These are phyloP conservation scores for Octopus sinensis DNA, from an alignment of 1,140 invertebrate species.

Conservation along the genomic window DNA sequence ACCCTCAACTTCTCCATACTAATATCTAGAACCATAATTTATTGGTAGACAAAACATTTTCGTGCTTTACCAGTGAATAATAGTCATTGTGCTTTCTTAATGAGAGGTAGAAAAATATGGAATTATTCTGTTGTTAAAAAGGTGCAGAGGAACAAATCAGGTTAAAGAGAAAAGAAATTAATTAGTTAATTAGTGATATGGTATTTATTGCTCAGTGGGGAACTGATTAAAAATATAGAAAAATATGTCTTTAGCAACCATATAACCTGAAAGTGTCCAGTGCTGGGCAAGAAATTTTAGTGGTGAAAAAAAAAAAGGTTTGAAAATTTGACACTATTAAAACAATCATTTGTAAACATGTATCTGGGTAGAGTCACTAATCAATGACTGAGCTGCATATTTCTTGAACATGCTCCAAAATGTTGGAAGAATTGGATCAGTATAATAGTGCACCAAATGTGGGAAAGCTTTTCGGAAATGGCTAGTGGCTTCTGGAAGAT, in stretches of 20 bases:
- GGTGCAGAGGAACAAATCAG: background rate
- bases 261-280: background rate
- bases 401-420: conserved; percentile 46
- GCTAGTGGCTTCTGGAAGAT: conserved; percentile 55
- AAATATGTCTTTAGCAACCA: background rate
- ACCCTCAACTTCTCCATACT: too few relatives aligned
- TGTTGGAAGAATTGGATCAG: conserved; percentile 37
- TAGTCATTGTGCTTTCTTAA: too few relatives aligned
- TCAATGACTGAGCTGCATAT: conserved; percentile 35
- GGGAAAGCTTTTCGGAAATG: conserved; percentile 45
- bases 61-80: too few relatives aligned
- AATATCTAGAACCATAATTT: too few relatives aligned
- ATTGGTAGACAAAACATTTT: too few relatives aligned
- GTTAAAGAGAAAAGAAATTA: background rate
- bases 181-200: background rate
- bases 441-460: conserved; percentile 32
- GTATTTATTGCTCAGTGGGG: background rate
- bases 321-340: background rate
- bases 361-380: conserved; percentile 31
- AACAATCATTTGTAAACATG: conserved; percentile 39
- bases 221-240: background rate
- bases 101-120: too few relatives aligned
- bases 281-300: background rate
- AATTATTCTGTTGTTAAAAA: background rate
- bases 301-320: background rate